These are phyloP conservation scores for Mormyrus iriodes DNA, from an alignment of 2,113 vertebrate genomes.

Conservation along the genomic window DNA sequence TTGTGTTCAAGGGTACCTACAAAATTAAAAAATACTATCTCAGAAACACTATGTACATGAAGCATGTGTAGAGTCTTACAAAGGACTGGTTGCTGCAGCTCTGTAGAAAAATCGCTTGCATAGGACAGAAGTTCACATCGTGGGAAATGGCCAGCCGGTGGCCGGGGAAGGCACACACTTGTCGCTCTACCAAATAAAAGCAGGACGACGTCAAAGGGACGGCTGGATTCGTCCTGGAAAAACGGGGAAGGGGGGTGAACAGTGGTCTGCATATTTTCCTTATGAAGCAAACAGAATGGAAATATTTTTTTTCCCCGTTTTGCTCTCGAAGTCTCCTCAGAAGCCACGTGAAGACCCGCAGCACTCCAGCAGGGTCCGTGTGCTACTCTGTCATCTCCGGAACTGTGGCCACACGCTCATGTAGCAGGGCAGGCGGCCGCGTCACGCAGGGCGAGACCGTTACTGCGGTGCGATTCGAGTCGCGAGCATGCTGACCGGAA, in stretches of 20 bases:
- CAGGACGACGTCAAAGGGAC: constrained; percentile 49
- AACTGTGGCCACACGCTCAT: neutral
- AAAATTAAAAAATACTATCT: constrained; percentile 50
- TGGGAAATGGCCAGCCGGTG: constrained; percentile 59
- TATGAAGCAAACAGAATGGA: constrained; percentile 52
- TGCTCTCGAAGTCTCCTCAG: constrained; percentile 41
- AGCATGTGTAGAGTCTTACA: constrained; percentile 58
- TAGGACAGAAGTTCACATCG: constrained; percentile 63
- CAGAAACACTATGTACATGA: constrained; percentile 55
- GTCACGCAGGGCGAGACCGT: neutral
- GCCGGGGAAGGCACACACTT: constrained; percentile 63
- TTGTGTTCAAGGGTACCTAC: constrained; percentile 56
- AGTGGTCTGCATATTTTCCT: constrained; percentile 59
- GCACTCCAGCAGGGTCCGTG: constrained; percentile 16
- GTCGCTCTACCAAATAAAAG: constrained; percentile 53
- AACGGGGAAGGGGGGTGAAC: neutral
- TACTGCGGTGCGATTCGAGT: neutral
- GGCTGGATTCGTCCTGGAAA: neutral
- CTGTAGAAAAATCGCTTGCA: constrained; percentile 66
- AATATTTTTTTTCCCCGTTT: constrained; percentile 39
- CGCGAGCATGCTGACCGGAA: neutral
- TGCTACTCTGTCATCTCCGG: constrained; percentile 10
- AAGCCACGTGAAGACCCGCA: constrained; percentile 42
- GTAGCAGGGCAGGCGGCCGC: neutral
- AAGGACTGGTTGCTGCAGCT: constrained; percentile 56